Evolutionary conservation across 2,113 vertebrate genomes (phyloP).

Genomic region (Notothenia coriiceps): DNA sequence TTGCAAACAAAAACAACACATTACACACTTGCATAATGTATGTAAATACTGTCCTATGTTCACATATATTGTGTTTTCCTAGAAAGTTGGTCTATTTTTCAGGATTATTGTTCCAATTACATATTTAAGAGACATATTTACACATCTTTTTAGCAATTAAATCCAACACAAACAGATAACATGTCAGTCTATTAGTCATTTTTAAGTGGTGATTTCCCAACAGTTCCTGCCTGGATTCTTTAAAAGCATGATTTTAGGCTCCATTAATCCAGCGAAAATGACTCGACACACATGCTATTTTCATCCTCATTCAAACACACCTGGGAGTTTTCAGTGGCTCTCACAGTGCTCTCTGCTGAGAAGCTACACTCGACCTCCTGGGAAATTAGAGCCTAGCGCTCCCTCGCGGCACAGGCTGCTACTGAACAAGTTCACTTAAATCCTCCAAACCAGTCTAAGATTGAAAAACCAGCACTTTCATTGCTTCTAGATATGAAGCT

Average conservation of each 20-base stretch:
- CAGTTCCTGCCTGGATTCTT: not conserved
- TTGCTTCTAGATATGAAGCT: not conserved
- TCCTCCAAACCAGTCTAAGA: not conserved
- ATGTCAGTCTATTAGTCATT: not conserved
- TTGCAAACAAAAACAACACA: too few species aligned
- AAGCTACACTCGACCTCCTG: not conserved
- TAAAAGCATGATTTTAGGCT: constrained; percentile 3
- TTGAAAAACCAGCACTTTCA: not conserved
- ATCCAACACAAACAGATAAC: constrained; percentile 4
- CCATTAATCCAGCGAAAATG: constrained; percentile 23
- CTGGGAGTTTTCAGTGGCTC: not conserved
- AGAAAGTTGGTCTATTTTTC: not conserved
- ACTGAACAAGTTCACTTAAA: not conserved
- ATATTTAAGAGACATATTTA: not conserved
- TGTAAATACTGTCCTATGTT: too few species aligned
- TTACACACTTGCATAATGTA: too few species aligned
- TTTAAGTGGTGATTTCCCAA: constrained; percentile 9
- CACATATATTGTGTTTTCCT: too few species aligned
- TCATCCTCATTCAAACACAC: not conserved
- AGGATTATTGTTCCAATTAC: not conserved
- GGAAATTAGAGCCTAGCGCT: not conserved
- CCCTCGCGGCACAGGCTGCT: not conserved
- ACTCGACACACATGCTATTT: not conserved
- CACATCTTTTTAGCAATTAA: not conserved
- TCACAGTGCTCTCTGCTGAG: not conserved